phyloP scores from a whole-genome alignment of 2,113 vertebrate genomes.

The Abramis brama region DNA sequence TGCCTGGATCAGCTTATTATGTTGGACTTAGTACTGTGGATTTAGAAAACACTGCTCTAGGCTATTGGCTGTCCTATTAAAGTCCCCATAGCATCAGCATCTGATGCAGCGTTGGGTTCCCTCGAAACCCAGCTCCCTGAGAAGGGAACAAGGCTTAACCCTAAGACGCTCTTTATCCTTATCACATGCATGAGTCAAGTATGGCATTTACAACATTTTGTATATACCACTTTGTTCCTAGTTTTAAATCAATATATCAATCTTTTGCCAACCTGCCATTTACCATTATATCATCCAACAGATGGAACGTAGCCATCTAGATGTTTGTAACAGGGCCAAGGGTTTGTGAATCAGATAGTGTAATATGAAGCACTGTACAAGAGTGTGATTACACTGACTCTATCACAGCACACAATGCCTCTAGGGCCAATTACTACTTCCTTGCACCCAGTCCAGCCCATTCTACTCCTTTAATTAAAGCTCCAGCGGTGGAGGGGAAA shows the following conservation, averaged over 20 bases:
- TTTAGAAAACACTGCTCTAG: too few relatives aligned
- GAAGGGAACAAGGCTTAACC: too few relatives aligned
- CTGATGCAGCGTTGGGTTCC: too few relatives aligned
- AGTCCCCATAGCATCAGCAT: too few relatives aligned
- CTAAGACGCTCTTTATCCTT: background rate
- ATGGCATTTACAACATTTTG: background rate
- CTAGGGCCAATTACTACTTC: conserved; percentile 47
- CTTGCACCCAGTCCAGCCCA: conserved; percentile 28
- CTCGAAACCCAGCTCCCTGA: too few relatives aligned
- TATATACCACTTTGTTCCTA: background rate
- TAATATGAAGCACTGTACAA: conserved; percentile 37
- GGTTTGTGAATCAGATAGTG: conserved; percentile 32
- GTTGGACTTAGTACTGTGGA: too few relatives aligned
- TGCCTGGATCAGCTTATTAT: background rate
- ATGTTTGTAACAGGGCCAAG: conserved; percentile 25
- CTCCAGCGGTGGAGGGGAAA: background rate
- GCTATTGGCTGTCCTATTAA: too few relatives aligned
- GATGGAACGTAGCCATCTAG: background rate
- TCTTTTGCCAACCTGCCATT: background rate
- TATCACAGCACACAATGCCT: conserved; percentile 34
- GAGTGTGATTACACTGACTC: conserved; percentile 30
- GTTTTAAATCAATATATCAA: background rate
- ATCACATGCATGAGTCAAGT: background rate
- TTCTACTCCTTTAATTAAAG: conserved; percentile 43
- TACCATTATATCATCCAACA: background rate